Evolutionary conservation across 2,113 vertebrate genomes (phyloP), one percentile per base, ranked within the genome.

Genomic region (Rhabdomys dilectus): DNA sequence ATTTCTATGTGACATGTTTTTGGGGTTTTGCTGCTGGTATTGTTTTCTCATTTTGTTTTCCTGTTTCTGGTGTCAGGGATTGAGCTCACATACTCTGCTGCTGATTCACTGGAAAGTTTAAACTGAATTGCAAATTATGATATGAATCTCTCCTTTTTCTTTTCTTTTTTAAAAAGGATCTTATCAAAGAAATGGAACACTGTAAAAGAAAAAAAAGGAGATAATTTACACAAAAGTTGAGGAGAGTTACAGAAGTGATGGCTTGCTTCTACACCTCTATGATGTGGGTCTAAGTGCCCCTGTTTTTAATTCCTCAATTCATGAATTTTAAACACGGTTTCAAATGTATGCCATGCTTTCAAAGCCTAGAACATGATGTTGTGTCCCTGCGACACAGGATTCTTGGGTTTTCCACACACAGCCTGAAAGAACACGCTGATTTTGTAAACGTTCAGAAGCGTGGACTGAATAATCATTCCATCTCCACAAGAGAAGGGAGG

Each of bases 381-480:
- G 34, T 78, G 34, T 64, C 68, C 70, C 85, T 10, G 64, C 0
- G 9, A n/a, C 24, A 84, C 7, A 48, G 70, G 73, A 56, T 62
- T 93, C 77, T n/a, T 56, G 66, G 11, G 56, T 90, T 94, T 94
- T 94, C 70, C 31, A 95, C 22, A 3, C 15, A 76, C 17, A 82
- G 53, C 26, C 97, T 91, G n/a, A 85, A 76, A 95, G 48, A 95
- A 93, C 48, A 87, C 29, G 51, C n/a, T 64, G 78, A 89, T 88
- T 96, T 86, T 72, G 76, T 72, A 85, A 97, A 93, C 24, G 58
- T 91, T 84, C 78, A 92, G 45, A 95, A 96, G 91, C 73, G 1
- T 77, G 72, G 85, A 73, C 77, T 95, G 85, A 97, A 97, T 62
- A 81, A 92, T 95, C 62, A 86, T 78, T 97, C 88, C 8, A 73